These are phyloP conservation scores for Xiphophorus couchianus DNA, from an alignment of 2,113 vertebrate genomes.

Conservation along the genomic window DNA sequence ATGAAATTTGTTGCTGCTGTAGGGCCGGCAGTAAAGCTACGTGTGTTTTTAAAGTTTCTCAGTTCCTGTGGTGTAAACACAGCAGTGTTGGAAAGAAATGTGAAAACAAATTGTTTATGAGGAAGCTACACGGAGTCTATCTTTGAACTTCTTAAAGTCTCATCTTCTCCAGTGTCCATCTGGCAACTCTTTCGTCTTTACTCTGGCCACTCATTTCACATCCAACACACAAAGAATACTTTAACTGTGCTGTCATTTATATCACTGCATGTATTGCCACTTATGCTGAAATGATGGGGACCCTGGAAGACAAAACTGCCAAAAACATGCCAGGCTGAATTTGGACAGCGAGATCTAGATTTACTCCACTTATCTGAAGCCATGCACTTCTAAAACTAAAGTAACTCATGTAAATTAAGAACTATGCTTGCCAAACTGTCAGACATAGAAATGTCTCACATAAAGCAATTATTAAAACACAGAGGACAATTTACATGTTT, in stretches of 20 bases:
- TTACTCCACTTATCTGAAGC: too few species aligned
- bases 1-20: slow-evolving; percentile 3
- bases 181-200: slow-evolving; percentile 4
- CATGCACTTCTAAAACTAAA: too few species aligned
- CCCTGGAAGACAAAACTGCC: too few species aligned
- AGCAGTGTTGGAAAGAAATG: slow-evolving; percentile 9
- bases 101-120: slow-evolving; percentile 17
- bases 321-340: too few species aligned
- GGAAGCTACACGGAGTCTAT: background rate
- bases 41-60: background rate
- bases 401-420: too few species aligned
- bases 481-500: too few species aligned
- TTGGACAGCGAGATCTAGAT: too few species aligned
- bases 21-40: background rate
- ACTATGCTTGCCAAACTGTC: too few species aligned
- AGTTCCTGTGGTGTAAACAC: slow-evolving; percentile 1
- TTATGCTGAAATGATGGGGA: too few species aligned
- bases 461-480: too few species aligned
- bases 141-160: slow-evolving; percentile 10
- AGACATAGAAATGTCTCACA: too few species aligned
- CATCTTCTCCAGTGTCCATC: slow-evolving; percentile 31
- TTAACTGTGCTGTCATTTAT: background rate
- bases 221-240: background rate
- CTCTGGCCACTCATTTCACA: slow-evolving; percentile 19
- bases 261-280: too few species aligned